A percentile compares a stretch with the other conserved stretches of the same genome.
Conservation (phyloP, 2,113 vertebrate genomes). For the Murina feae region DNA sequence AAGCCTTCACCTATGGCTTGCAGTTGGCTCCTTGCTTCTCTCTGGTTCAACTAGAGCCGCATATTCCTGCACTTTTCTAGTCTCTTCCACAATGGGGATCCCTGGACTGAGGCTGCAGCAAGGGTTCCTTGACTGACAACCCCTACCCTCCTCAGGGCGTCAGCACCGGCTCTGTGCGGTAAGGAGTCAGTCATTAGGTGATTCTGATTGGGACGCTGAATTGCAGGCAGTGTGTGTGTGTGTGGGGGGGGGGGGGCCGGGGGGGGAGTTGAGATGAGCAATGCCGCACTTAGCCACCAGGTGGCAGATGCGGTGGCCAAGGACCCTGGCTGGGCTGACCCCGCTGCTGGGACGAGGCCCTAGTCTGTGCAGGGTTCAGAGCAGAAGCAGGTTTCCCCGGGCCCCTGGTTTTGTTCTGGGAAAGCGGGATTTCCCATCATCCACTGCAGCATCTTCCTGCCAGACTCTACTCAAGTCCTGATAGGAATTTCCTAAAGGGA, state of each 20-base stretch:
- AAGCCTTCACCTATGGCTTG: background rate
- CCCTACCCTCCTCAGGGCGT: background rate
- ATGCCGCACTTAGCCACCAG: conserved; percentile 13
- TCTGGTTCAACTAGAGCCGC: background rate
- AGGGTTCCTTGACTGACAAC: background rate
- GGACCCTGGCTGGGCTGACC: background rate
- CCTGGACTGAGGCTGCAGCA: background rate
- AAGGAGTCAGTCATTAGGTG: background rate
- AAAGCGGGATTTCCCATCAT: background rate
- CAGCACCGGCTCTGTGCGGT: background rate
- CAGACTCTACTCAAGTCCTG: background rate
- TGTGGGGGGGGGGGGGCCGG: no score
- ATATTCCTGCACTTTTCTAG: background rate
- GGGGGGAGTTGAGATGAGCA: background rate
- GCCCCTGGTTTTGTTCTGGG: background rate
- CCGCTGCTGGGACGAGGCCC: rapidly evolving
- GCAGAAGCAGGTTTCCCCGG: background rate
- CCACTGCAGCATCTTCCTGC: background rate
- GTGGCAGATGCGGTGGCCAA: conserved; percentile 37
- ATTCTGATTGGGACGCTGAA: rapidly evolving
- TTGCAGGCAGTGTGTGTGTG: rapidly evolving
- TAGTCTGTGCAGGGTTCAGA: background rate
- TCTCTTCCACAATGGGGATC: background rate
- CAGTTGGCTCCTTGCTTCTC: background rate
- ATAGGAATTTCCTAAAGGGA: background rate